Conservation (phyloP, 2,888 invertebrate species). For the Lochmaea crataegi region DNA sequence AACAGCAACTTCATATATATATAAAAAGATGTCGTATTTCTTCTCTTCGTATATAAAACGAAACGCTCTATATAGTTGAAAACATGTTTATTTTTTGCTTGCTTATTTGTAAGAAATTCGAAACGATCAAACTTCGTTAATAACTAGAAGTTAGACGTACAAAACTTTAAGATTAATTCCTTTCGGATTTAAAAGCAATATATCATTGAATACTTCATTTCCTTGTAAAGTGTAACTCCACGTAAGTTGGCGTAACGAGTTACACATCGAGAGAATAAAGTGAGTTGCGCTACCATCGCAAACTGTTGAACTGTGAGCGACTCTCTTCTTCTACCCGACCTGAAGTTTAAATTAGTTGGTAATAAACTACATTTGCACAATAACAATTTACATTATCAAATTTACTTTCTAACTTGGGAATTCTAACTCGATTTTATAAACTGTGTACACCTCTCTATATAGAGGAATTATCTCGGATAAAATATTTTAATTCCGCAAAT, state of each 20-base stretch:
- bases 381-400: slow-evolving; percentile 47
- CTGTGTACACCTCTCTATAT: slow-evolving; percentile 35
- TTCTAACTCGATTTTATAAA: slow-evolving; percentile 42
- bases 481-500: slow-evolving; percentile 36
- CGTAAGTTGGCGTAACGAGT: slow-evolving; percentile 6
- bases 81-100: too few species aligned
- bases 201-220: slow-evolving; percentile 8
- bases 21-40: too few species aligned
- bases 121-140: slow-evolving; percentile 6
- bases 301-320: slow-evolving; percentile 30
- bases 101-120: background rate
- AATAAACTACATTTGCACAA: slow-evolving; percentile 45
- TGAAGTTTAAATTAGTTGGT: slow-evolving; percentile 44
- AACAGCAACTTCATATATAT: too few species aligned
- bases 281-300: background rate
- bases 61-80: too few species aligned
- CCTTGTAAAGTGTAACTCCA: slow-evolving; percentile 12
- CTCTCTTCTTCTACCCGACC: slow-evolving; percentile 21
- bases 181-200: slow-evolving; percentile 12
- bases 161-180: slow-evolving; percentile 4
- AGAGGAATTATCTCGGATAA: slow-evolving; percentile 37
- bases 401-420: slow-evolving; percentile 39
- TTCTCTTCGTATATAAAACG: too few species aligned
- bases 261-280: slow-evolving; percentile 12
- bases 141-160: background rate